phyloP scores from a whole-genome alignment of 2,113 vertebrate species.

The Girardinichthys multiradiatus region DNA sequence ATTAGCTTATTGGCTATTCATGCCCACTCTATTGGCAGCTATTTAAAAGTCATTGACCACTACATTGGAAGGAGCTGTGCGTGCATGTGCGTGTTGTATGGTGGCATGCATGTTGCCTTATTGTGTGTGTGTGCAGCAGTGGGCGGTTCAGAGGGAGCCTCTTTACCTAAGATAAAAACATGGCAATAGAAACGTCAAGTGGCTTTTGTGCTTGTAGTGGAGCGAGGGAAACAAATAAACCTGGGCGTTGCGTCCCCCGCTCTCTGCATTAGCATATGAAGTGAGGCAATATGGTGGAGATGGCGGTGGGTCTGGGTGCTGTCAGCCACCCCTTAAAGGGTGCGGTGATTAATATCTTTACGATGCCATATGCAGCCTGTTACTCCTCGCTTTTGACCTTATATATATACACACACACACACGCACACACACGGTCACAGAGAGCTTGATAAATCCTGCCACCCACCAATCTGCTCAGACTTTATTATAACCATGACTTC shows the following conservation, averaged over 20 bases:
- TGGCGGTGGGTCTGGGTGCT: slow-evolving; percentile 84
- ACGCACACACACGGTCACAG: slow-evolving; percentile 29
- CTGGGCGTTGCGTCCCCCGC: slow-evolving; percentile 80
- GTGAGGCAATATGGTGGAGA: slow-evolving; percentile 83
- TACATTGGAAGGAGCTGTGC: slow-evolving; percentile 71
- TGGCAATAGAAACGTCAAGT: slow-evolving; percentile 82
- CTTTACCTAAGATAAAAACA: slow-evolving; percentile 83
- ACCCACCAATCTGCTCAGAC: slow-evolving; percentile 68
- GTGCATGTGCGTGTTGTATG: slow-evolving; percentile 51
- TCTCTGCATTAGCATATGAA: slow-evolving; percentile 95
- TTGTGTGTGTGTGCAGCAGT: slow-evolving; percentile 52
- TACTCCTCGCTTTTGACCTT: slow-evolving; percentile 81
- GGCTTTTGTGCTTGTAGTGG: slow-evolving; percentile 78
- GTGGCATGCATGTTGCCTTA: slow-evolving; percentile 40
- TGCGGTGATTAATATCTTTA: slow-evolving; percentile 98
- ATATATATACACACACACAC: slow-evolving; percentile 25
- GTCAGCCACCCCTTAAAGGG: slow-evolving; percentile 89
- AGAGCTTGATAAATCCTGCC: slow-evolving; percentile 66
- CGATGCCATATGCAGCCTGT: slow-evolving; percentile 89
- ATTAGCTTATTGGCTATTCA: slow-evolving; percentile 87
- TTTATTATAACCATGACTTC: slow-evolving; percentile 35
- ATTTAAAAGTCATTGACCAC: slow-evolving; percentile 87
- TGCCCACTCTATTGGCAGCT: slow-evolving; percentile 86
- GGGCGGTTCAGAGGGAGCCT: slow-evolving; percentile 69
- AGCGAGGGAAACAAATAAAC: slow-evolving; percentile 81